phyloP scores from a whole-genome alignment of 2,113 vertebrate species.

The Odocoileus virginianus region DNA sequence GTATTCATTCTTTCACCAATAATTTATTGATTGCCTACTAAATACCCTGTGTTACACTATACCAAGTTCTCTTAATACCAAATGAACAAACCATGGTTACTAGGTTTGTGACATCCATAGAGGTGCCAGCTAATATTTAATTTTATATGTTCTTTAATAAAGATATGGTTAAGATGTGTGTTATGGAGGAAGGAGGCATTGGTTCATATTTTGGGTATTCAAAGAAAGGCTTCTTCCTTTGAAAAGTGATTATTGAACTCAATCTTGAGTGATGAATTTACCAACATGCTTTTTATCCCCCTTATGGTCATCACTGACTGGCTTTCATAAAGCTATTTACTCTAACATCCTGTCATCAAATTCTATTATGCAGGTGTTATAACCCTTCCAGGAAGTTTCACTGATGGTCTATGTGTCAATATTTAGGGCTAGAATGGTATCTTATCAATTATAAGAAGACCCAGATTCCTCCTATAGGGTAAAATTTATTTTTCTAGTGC shows the following conservation, averaged over 20 bases:
- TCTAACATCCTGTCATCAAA: not conserved
- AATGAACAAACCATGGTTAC: not conserved
- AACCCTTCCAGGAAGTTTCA: not conserved
- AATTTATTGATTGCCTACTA: not conserved
- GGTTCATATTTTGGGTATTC: not conserved
- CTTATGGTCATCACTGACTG: not conserved
- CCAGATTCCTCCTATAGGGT: not conserved
- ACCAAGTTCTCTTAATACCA: not conserved
- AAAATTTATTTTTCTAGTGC: constrained; percentile 12
- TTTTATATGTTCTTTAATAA: not conserved
- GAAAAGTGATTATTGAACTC: not conserved
- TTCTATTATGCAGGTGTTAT: not conserved
- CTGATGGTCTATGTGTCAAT: not conserved
- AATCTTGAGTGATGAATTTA: not conserved
- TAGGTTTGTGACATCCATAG: not conserved
- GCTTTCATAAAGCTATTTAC: not conserved
- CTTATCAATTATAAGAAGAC: not conserved
- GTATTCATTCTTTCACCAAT: constrained; percentile 37
- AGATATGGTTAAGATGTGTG: not conserved
- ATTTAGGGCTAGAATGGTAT: not conserved
- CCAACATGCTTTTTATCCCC: not conserved
- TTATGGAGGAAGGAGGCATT: not conserved
- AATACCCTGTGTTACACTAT: not conserved
- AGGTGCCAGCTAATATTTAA: not conserved
- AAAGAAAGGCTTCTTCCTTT: not conserved